These are phyloP conservation scores for Macaria notata DNA, from an alignment of 2,888 invertebrate genomes.

Conservation along the genomic window DNA sequence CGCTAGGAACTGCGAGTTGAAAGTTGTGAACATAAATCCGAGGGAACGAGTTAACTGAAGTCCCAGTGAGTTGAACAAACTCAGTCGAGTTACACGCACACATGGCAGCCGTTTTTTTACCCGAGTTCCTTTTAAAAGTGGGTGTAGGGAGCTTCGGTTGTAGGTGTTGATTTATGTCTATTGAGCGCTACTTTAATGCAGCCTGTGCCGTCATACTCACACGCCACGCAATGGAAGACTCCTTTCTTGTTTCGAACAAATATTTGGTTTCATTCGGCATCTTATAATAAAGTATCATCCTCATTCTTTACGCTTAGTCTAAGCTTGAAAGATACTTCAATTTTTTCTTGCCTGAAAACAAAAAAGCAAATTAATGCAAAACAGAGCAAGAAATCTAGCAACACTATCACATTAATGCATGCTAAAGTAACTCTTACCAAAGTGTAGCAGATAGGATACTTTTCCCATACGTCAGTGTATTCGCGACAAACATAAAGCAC, in stretches of 20 bases:
- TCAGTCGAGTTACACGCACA: constrained; percentile 55
- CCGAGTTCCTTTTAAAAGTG: constrained; percentile 25
- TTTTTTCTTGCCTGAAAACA: no score
- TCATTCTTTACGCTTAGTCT: no score
- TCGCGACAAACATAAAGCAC: constrained; percentile 45
- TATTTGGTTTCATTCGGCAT: no score
- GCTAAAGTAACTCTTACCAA: constrained; percentile 23
- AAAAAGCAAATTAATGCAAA: no score
- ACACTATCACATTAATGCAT: constrained; percentile 2
- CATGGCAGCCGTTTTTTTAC: constrained; percentile 39
- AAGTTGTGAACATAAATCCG: constrained; percentile 66
- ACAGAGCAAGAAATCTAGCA: no score
- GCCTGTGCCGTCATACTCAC: constrained; percentile 2
- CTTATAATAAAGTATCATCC: no score
- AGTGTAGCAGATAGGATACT: constrained; percentile 26
- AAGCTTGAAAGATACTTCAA: no score
- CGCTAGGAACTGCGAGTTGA: constrained; percentile 59
- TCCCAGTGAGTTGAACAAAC: constrained; percentile 64
- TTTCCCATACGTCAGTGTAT: constrained; percentile 38
- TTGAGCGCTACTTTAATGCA: constrained; percentile 5
- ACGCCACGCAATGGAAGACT: neutral
- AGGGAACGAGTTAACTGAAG: constrained; percentile 68
- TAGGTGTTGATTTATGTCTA: constrained; percentile 18
- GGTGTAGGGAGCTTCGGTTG: constrained; percentile 12
- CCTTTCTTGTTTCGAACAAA: neutral